Evolutionary conservation across 2,888 invertebrate species (phyloP), one percentile per base, ranked within the genome.

Genomic region (Amblyjoppa proteus): DNA sequence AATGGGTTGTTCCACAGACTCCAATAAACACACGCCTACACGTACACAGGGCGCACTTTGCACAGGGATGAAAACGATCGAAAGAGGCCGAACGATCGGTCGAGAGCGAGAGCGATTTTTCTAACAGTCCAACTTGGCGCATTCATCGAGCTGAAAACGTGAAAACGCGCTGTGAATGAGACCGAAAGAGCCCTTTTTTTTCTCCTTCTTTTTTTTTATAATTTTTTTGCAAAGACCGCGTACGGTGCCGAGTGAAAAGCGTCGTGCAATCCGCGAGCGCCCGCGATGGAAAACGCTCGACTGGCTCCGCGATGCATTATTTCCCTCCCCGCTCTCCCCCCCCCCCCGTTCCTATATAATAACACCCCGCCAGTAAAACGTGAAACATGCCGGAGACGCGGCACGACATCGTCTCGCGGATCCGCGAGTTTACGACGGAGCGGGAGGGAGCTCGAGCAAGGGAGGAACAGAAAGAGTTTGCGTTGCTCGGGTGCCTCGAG

Each of bases 81-180:
- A 61, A 73, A 41, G 56, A 64, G 25, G 45, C 28, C n/a, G 64
- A 58, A 38, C 68, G 66, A 53, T 53, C 9, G 38, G 41, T 0
- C 11, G 58, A 58, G 58, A 13, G 25, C 11, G 28, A 11, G 28
- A 11, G 25, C 58, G 58, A 58, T 11, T 25, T 58, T 58, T 28
- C 28, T 4, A 25, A 25, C 20, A 49, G 45, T 58, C 58, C 68
- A 69, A 69, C 45, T 13, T 25, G 74, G 25, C 6, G 69, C 58
- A 49, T 75, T 75, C 81, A 75, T 61, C 70, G 51, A 61, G 70
- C 61, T 49, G 58, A 69, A 81, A 69, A 49, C 25, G 20, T 51
- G 28, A 61, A 81, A 81, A 49, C 68, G 31, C 49, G 45, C n/a
- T 34, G 69, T 75, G 75, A 75, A 75, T 81, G 81, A 51, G 69